Percentiles rank a stretch among this genome's conserved stretches.
phyloP scores from a whole-genome alignment of 2,888 invertebrate genomes.

The Netelia virgata region DNA sequence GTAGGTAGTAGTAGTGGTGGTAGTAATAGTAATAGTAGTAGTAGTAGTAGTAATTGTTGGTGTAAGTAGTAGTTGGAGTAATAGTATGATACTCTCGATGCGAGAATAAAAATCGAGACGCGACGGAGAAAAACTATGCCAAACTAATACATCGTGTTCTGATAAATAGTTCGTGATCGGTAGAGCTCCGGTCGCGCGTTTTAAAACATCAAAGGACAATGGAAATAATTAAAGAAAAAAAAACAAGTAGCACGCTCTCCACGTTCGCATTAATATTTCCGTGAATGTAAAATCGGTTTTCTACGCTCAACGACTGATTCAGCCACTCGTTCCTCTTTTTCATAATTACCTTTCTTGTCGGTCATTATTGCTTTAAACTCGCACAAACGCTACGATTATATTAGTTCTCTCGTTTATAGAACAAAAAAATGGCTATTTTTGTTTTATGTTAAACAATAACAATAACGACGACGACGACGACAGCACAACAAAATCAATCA shows the following conservation, averaged over 20 bases:
- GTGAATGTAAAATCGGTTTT: constrained; percentile 30
- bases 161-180: constrained; percentile 4
- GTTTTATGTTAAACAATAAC: constrained; percentile 3
- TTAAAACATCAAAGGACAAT: constrained; percentile 21
- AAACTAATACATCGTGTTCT: constrained; percentile 25
- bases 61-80: constrained; percentile 5
- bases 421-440: constrained; percentile 22
- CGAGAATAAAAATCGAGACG: constrained; percentile 10
- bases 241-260: constrained; percentile 12
- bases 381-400: constrained; percentile 62
- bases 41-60: neutral
- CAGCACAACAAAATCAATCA: constrained; percentile 74
- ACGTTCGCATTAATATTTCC: constrained; percentile 50
- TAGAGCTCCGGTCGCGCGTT: constrained; percentile 36
- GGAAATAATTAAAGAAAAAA: constrained; percentile 15
- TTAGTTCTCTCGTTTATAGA: constrained; percentile 43
- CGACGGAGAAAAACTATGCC: constrained; percentile 9
- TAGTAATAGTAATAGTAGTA: constrained; percentile 14
- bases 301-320: constrained; percentile 58
- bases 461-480: constrained; percentile 24
- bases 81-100: neutral
- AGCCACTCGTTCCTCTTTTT: constrained; percentile 60
- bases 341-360: constrained; percentile 85
- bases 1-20: neutral
- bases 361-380: constrained; percentile 83